These are phyloP conservation scores for Lithophane socia DNA, from an alignment of 2,888 invertebrate species.

Conservation along the genomic window DNA sequence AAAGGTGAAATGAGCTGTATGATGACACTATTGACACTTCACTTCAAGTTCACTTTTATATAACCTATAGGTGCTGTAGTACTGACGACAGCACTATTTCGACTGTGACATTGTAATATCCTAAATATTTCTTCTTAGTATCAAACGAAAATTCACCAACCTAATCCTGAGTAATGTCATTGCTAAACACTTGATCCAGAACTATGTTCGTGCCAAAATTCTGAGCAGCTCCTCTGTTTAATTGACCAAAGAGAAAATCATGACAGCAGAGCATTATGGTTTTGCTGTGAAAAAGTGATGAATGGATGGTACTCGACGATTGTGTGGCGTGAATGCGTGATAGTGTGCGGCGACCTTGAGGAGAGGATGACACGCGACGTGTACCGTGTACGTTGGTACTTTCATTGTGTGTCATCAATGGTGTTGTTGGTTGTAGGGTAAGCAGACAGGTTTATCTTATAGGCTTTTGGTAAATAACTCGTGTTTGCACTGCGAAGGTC, in stretches of 20 bases:
- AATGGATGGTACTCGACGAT: conserved; percentile 66
- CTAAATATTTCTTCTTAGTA: conserved; percentile 17
- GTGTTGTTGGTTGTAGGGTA: conserved; percentile 5
- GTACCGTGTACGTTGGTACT: conserved; percentile 31
- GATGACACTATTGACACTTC: too few species aligned
- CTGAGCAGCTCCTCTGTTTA: conserved; percentile 25
- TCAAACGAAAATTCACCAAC: conserved; percentile 25
- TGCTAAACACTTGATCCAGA: conserved; percentile 29
- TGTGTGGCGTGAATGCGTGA: conserved; percentile 60
- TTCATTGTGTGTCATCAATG: conserved; percentile 43
- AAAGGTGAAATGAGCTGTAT: too few species aligned
- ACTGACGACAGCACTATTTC: not conserved
- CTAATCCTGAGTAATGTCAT: conserved; percentile 47
- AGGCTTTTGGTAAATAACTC: not conserved
- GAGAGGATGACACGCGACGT: conserved; percentile 74
- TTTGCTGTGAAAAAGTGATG: conserved; percentile 66
- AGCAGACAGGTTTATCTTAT: not conserved
- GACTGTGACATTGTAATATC: not conserved
- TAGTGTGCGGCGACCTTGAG: conserved; percentile 71
- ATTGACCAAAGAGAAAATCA: conserved; percentile 24
- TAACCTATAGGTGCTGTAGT: too few species aligned
- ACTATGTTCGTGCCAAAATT: conserved; percentile 43
- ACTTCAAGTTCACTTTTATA: too few species aligned
- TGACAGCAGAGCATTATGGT: conserved; percentile 39
- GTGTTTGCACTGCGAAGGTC: not conserved